Evolutionary conservation across 2,113 vertebrate genomes (phyloP).

Genomic region (Cochlearius cochlearius): DNA sequence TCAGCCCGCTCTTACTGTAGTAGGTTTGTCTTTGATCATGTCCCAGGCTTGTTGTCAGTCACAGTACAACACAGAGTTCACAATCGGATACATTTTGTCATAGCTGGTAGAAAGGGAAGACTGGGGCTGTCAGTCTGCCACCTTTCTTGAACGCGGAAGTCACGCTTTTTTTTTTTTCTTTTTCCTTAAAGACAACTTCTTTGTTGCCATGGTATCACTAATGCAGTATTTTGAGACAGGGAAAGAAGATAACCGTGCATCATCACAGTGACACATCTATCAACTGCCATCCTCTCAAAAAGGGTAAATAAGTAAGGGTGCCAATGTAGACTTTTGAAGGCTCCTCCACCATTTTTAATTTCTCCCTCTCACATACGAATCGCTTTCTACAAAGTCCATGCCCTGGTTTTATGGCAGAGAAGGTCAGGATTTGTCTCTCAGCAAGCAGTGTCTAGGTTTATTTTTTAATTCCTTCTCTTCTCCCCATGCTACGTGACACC

Average conservation of each 20-base stretch:
- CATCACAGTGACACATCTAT: constrained; percentile 49
- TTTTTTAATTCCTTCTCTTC: not conserved
- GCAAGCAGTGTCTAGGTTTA: not conserved
- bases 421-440: not conserved
- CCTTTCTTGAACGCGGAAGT: constrained; percentile 24
- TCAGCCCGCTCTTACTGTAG: not conserved
- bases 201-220: constrained; percentile 56
- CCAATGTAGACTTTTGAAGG: not conserved
- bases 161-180: not conserved
- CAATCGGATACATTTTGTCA: constrained; percentile 20
- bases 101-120: not conserved
- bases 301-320: constrained; percentile 24
- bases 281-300: constrained; percentile 18
- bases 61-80: not conserved
- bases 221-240: constrained; percentile 50
- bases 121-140: constrained; percentile 48
- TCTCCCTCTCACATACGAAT: not conserved
- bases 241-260: constrained; percentile 28
- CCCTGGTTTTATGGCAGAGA: not conserved
- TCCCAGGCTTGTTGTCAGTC: constrained; percentile 23
- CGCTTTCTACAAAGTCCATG: not conserved
- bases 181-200: constrained; percentile 33
- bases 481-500: not conserved
- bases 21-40: not conserved
- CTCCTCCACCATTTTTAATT: not conserved